A percentile compares a stretch with the other conserved stretches of the same genome.
These are phyloP conservation scores for Phoxinus dragarum DNA, from an alignment of 2,797 vertebrate genomes.

Conservation along the genomic window DNA sequence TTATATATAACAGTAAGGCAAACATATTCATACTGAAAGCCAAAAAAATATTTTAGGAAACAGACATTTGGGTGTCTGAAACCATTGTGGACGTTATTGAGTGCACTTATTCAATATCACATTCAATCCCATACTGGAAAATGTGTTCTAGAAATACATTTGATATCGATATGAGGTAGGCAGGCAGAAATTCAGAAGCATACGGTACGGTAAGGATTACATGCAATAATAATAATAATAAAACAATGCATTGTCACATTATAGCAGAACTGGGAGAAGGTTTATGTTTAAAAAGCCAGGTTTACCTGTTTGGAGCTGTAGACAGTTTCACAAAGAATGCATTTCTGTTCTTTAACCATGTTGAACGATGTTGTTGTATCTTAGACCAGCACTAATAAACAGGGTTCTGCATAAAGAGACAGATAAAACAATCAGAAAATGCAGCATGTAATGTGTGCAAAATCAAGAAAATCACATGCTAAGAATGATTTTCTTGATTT, in stretches of 20 bases:
- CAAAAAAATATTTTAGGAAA: too few species aligned
- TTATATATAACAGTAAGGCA: too few species aligned
- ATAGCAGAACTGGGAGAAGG: background rate
- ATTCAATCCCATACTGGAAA: too few species aligned
- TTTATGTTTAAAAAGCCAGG: background rate
- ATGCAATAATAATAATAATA: too few species aligned
- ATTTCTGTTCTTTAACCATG: constrained; percentile 90
- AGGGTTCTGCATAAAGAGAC: constrained; percentile 38
- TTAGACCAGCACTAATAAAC: constrained; percentile 44
- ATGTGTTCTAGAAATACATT: too few species aligned
- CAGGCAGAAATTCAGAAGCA: too few species aligned
- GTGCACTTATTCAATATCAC: too few species aligned
- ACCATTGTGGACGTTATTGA: too few species aligned
- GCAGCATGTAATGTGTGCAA: background rate
- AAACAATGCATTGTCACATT: background rate
- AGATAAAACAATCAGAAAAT: constrained; percentile 8
- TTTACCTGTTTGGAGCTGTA: constrained; percentile 92
- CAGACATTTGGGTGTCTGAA: too few species aligned
- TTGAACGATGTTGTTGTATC: constrained; percentile 61
- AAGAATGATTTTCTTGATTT: background rate
- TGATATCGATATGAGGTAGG: too few species aligned
- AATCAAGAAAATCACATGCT: background rate
- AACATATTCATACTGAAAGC: too few species aligned
- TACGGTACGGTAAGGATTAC: too few species aligned
- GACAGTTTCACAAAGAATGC: constrained; percentile 92